Conservation (phyloP, 35 echinoderm and acorn worm genomes). For the Diadema setosum region DNA sequence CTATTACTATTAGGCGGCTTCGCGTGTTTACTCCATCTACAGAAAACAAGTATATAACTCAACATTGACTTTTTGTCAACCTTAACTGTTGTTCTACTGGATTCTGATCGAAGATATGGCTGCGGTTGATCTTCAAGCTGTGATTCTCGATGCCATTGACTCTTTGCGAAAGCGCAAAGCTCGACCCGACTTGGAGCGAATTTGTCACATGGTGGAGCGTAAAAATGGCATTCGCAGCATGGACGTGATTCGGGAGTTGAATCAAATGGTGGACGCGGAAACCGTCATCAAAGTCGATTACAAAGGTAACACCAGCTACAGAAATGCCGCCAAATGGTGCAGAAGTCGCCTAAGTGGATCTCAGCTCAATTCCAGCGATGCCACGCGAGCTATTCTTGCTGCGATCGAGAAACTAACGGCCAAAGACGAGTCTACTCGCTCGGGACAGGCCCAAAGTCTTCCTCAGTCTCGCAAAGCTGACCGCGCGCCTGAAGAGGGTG, state of each 20-base stretch:
- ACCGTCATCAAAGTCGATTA: conserved; percentile 97
- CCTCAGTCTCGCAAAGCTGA: not conserved
- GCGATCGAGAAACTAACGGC: conserved; percentile 56
- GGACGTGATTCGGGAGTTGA: conserved; percentile 78
- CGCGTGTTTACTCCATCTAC: not conserved
- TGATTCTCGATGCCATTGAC: conserved; percentile 87
- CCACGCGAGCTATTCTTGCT: conserved; percentile 51
- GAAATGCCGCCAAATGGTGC: conserved; percentile 96
- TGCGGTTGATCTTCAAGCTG: conserved; percentile 62
- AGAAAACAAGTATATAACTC: not conserved
- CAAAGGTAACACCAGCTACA: conserved; percentile 95
- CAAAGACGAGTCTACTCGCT: not conserved
- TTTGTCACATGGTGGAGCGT: conserved; percentile 97
- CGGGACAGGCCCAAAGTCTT: not conserved
- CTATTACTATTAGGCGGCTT: too few species aligned
- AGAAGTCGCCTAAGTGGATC: conserved; percentile 89
- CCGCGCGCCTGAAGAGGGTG: not conserved
- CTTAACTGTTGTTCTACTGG: not conserved
- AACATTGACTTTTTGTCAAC: not conserved
- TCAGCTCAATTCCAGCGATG: conserved; percentile 77
- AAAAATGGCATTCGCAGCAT: conserved; percentile 72
- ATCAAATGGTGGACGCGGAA: conserved; percentile 90
- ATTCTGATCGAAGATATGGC: conserved; percentile 47
- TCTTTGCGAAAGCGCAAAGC: conserved; percentile 90
- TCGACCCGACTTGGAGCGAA: conserved; percentile 97